Conservation (phyloP, 2,797 vertebrate genomes). For the Silurus aristotelis region DNA sequence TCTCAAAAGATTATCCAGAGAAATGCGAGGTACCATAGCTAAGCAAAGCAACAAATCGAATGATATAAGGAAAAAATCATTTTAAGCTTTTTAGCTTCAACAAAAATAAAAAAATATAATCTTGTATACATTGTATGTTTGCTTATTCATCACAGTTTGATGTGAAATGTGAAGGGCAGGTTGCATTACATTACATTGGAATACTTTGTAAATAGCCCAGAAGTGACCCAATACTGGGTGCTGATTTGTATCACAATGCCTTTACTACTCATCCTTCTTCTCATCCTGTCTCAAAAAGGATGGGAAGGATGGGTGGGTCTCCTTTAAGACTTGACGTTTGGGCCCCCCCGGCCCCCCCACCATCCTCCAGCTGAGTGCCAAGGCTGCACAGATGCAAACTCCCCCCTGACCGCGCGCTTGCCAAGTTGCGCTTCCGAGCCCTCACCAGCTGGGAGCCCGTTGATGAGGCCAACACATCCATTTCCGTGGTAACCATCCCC, state of each 20-base stretch:
- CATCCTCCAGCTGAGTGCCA: constrained; percentile 71
- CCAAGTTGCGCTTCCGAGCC: constrained; percentile 82
- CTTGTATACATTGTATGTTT: not conserved
- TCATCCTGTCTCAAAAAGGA: constrained; percentile 37
- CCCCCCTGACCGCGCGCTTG: constrained; percentile 80
- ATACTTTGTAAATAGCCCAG: not conserved
- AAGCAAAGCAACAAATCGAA: no score
- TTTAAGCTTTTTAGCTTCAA: no score
- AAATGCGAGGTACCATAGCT: no score
- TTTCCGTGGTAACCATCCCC: constrained; percentile 81
- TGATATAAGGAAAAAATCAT: no score
- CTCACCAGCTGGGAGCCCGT: constrained; percentile 82
- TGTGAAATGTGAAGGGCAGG: not conserved
- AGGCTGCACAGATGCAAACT: constrained; percentile 85
- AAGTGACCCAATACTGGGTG: not conserved
- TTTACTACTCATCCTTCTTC: constrained; percentile 25
- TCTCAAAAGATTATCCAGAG: no score
- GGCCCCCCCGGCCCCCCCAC: constrained; percentile 53
- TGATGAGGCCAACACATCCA: constrained; percentile 84
- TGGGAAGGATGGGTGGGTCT: constrained; percentile 53
- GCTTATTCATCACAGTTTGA: not conserved
- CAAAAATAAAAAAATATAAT: no score
- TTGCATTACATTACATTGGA: not conserved
- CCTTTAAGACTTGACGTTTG: constrained; percentile 62
- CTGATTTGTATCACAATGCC: not conserved